Evolutionary conservation across 2,888 invertebrate species (phyloP).

Genomic region (Osmoderma eremita): DNA sequence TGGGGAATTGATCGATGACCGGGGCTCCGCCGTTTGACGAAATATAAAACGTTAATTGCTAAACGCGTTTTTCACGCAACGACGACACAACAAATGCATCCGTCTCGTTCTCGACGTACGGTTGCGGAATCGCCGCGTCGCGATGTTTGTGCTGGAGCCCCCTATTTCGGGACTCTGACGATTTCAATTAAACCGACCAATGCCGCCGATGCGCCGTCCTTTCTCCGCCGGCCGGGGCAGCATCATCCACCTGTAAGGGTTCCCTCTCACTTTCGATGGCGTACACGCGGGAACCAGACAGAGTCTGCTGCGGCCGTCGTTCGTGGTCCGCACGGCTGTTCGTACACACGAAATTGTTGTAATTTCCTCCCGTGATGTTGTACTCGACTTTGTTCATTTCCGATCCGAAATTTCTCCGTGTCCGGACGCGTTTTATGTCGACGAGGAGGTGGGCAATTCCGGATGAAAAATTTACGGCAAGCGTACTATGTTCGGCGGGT

Average conservation of each 20-base stretch:
- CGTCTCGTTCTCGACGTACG: neutral
- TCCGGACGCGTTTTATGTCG: constrained; percentile 28
- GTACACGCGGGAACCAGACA: constrained; percentile 21
- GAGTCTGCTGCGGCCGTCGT: neutral
- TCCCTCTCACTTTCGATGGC: constrained; percentile 41
- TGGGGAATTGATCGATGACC: constrained; percentile 63
- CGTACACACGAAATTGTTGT: constrained; percentile 27
- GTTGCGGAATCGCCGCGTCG: constrained; percentile 44
- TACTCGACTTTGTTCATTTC: constrained; percentile 43
- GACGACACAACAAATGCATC: constrained; percentile 13
- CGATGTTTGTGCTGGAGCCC: constrained; percentile 45
- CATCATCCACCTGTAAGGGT: constrained; percentile 39
- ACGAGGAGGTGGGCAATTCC: neutral
- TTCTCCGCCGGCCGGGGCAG: constrained; percentile 43
- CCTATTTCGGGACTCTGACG: constrained; percentile 51
- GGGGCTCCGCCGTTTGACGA: constrained; percentile 61
- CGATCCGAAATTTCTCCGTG: constrained; percentile 40
- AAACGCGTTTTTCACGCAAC: constrained; percentile 44
- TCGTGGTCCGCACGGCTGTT: neutral
- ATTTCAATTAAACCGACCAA: constrained; percentile 54
- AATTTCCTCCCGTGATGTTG: constrained; percentile 36
- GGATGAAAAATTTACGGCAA: constrained; percentile 37
- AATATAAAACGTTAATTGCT: constrained; percentile 62
- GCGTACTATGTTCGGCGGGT: neutral
- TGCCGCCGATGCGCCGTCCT: constrained; percentile 47